phyloP scores from a whole-genome alignment of 2,113 vertebrate species.

The Plecturocebus donacophilus region DNA sequence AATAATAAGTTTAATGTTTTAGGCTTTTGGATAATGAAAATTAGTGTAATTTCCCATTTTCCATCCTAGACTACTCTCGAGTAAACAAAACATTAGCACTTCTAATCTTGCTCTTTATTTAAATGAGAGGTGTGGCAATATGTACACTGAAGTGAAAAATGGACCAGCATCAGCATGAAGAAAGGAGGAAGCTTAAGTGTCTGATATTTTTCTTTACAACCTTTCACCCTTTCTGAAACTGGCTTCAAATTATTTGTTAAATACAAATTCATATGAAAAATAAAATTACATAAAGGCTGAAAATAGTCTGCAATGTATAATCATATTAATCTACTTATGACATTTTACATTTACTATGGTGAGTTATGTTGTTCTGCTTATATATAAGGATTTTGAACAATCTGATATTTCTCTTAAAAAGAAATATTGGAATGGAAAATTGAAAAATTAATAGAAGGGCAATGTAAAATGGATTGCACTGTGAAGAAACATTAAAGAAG shows the following conservation, averaged over 20 bases:
- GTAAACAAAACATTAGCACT: not conserved
- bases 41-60: conserved; percentile 3
- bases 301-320: not conserved
- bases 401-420: not conserved
- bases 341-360: not conserved
- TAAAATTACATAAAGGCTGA: not conserved
- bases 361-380: not conserved
- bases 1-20: not conserved
- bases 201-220: not conserved
- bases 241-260: not conserved
- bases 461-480: not conserved
- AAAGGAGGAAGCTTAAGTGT: not conserved
- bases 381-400: not conserved
- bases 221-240: not conserved
- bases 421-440: not conserved
- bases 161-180: not conserved
- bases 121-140: not conserved
- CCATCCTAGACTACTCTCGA: not conserved
- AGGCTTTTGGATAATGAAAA: not conserved
- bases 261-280: not conserved
- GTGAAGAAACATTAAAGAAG: not conserved
- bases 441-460: not conserved
- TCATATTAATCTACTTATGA: not conserved
- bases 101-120: not conserved
- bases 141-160: not conserved